Base-by-base conservation (phyloP, 2,888 invertebrate species). In the Drosophila bunnanda region DNA sequence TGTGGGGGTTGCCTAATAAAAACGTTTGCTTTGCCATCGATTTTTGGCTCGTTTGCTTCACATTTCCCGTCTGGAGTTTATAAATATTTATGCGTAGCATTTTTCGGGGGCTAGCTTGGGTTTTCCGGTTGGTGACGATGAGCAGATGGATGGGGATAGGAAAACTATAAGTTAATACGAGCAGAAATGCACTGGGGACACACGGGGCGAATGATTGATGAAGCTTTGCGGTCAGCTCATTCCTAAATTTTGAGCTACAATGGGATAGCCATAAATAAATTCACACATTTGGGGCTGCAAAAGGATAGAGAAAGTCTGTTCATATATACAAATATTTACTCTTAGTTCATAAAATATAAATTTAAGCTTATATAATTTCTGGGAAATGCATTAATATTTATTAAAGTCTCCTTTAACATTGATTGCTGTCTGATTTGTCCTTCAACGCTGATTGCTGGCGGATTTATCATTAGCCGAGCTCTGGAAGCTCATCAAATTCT, bases 51-150 rank as follows among this genome's bases (percentile, higher is more conserved):
- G 58, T 65, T 48, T 69, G 32, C 46, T 56, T 68, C 60, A 48
- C 52, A 70, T 72, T 67, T 56, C 67, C 50, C 67, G 57, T 65
- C 73, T 67, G 57, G 74, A 76, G 69, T 67, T 82, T 82, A 82
- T 82, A 80, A 85, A 85, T 85, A 82, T 82, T 82, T 78, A 82
- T 82, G 73, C 55, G 41, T n/a, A 28, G 20, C 38, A 34, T 32
- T 69, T 53, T 59, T 25, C 6, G 44, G 58, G 39, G 55, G 20
- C 39, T 41, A 34, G 25, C n/a, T 15, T 4, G 13, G 55, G 61
- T 43, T 56, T 61, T 61, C 34, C n/a, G 56, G 34, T 61, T 62
- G 34, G n/a, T 12, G 43, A 50, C 41, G 43, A 38, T 43, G 44
- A 53, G 10, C 25, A 44, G 56, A 66, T 53, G 66, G 64, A n/a